phyloP scores from a whole-genome alignment of 2,113 vertebrate species.

The Eptesicus fuscus region DNA sequence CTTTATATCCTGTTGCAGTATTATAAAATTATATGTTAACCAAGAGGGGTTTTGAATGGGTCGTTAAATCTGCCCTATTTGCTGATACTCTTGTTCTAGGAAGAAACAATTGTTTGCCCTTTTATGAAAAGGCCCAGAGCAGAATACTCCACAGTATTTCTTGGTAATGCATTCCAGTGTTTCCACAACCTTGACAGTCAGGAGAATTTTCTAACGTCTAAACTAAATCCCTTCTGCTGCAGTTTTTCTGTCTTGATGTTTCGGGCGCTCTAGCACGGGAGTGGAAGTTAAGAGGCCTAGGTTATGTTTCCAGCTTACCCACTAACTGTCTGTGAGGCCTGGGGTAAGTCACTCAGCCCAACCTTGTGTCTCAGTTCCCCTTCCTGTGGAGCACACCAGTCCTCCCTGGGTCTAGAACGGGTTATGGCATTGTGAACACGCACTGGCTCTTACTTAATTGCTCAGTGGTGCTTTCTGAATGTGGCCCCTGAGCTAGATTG shows the following conservation, averaged over 20 bases:
- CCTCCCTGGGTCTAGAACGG: neutral
- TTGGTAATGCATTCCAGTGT: neutral
- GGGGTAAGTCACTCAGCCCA: neutral
- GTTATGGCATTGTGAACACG: neutral
- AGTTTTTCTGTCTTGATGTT: slow-evolving; percentile 17
- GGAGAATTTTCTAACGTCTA: neutral
- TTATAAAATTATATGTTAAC: neutral
- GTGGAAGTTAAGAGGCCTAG: neutral
- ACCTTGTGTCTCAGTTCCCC: neutral
- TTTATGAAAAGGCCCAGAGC: neutral
- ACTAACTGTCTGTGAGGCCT: neutral
- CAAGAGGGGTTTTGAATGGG: neutral
- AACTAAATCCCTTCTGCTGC: neutral
- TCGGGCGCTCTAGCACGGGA: neutral
- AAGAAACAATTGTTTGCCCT: neutral
- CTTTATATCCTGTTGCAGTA: neutral
- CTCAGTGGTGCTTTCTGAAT: neutral
- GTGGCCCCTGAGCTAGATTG: neutral
- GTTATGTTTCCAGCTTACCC: slow-evolving; percentile 21
- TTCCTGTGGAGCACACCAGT: neutral
- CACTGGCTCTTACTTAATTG: neutral
- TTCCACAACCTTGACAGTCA: neutral
- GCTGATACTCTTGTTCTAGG: neutral
- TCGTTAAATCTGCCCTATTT: neutral
- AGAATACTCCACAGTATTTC: neutral